A percentile compares a stretch with the other conserved stretches of the same genome.
Conservation (phyloP, 2,113 vertebrate genomes). For the Gopherus flavomarginatus region DNA sequence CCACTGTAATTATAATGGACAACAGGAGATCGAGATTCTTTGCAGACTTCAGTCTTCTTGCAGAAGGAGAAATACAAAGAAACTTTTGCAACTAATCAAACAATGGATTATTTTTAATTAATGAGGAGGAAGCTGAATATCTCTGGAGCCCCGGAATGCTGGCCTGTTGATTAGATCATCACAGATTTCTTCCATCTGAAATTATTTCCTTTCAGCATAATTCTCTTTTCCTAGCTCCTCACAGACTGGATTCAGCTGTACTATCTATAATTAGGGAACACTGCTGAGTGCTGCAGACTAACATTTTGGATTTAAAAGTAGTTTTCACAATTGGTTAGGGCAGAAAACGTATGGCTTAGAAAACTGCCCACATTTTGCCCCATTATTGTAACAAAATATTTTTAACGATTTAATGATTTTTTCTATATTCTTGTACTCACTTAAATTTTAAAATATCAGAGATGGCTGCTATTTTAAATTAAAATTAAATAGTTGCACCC, state of each 20-base stretch:
- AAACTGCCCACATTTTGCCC: background rate
- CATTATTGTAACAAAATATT: background rate
- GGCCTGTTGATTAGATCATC: background rate
- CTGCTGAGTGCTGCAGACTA: background rate
- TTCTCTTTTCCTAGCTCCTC: background rate
- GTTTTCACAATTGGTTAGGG: background rate
- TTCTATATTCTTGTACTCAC: background rate
- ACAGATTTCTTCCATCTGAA: constrained; percentile 7
- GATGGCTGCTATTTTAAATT: background rate
- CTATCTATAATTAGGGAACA: background rate
- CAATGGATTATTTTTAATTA: constrained; percentile 8
- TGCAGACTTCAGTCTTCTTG: background rate
- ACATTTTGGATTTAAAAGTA: background rate
- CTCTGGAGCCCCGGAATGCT: background rate
- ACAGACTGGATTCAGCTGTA: background rate
- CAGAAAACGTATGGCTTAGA: background rate
- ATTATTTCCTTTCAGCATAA: background rate
- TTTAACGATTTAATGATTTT: background rate
- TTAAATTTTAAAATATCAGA: background rate
- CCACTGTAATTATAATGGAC: background rate
- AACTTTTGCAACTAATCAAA: constrained; percentile 7
- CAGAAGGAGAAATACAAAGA: background rate
- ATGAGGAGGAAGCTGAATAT: background rate
- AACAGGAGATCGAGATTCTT: background rate
- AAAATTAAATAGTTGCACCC: background rate